Percentiles rank a stretch among this genome's conserved stretches.
These are phyloP conservation scores for Holcopasites calliopsidis DNA, from an alignment of 1,140 invertebrate genomes.

Conservation along the genomic window DNA sequence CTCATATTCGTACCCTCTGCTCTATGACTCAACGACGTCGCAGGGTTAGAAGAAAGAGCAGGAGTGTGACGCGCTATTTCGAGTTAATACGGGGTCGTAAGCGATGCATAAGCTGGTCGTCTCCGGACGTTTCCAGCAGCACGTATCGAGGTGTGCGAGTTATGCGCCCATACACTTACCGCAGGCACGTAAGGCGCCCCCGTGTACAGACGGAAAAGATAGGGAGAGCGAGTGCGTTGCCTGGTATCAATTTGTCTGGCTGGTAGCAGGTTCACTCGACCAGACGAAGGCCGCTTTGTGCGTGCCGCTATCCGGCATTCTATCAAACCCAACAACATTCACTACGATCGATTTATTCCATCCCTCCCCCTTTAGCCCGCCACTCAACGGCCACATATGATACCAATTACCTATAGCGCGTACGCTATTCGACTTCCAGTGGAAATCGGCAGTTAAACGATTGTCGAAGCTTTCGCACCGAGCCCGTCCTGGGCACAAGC, in stretches of 20 bases:
- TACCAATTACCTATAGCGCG: constrained; percentile 72
- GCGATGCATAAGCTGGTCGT: constrained; percentile 13
- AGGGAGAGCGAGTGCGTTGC: constrained; percentile 75
- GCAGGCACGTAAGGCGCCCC: constrained; percentile 51
- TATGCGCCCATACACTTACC: constrained; percentile 61
- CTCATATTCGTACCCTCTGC: too few species aligned
- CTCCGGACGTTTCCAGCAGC: constrained; percentile 50
- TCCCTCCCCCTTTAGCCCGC: too few species aligned
- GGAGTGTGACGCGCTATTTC: neutral
- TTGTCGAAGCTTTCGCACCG: neutral
- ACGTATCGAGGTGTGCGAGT: constrained; percentile 54
- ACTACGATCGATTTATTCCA: constrained; percentile 74
- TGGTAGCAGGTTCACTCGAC: constrained; percentile 70
- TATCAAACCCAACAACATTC: constrained; percentile 74
- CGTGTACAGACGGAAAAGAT: constrained; percentile 62
- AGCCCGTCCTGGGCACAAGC: neutral
- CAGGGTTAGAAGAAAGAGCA: neutral
- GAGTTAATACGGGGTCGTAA: constrained; percentile 35
- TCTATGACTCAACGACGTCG: too few species aligned
- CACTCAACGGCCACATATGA: constrained; percentile 69
- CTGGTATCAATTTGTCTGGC: constrained; percentile 78
- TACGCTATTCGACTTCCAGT: constrained; percentile 45
- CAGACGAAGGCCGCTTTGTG: constrained; percentile 76
- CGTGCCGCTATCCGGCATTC: constrained; percentile 76
- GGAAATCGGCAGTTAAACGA: constrained; percentile 52